Percentiles rank a stretch among this genome's conserved stretches.
Conservation (phyloP, 2,113 vertebrate species). For the Daboia siamensis region DNA sequence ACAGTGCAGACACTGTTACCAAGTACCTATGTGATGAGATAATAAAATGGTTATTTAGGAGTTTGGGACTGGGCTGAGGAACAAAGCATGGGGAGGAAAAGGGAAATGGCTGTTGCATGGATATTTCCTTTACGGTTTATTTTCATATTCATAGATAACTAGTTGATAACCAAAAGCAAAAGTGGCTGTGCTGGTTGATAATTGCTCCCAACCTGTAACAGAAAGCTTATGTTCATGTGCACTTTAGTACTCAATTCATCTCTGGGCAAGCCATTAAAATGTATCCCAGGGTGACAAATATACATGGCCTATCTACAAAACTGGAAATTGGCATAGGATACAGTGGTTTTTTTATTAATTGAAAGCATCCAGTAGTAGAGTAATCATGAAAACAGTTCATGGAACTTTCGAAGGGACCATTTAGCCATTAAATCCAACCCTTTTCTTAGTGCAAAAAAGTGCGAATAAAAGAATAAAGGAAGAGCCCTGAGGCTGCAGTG, state of each 20-base stretch:
- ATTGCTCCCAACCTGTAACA: background rate
- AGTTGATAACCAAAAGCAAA: background rate
- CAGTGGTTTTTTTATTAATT: background rate
- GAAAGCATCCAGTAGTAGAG: background rate
- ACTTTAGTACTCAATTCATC: background rate
- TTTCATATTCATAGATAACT: background rate
- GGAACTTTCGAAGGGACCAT: background rate
- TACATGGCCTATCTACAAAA: background rate
- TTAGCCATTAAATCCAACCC: background rate
- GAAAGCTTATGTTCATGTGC: background rate
- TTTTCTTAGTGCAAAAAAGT: background rate
- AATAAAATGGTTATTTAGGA: background rate
- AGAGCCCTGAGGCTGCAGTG: no score
- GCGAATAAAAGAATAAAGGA: background rate
- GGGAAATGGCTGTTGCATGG: background rate
- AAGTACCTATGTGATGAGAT: background rate
- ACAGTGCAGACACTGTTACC: background rate
- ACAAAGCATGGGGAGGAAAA: background rate
- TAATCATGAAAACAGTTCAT: background rate
- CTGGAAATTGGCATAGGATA: no score
- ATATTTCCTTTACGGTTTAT: background rate
- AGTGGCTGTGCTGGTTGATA: background rate
- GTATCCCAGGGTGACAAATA: background rate
- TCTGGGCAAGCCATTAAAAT: background rate
- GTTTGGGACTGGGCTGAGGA: background rate